A percentile compares a stretch with the other conserved stretches of the same genome.
phyloP scores from a whole-genome alignment of 1,140 invertebrate species.

The Drosophila pseudoananassae region DNA sequence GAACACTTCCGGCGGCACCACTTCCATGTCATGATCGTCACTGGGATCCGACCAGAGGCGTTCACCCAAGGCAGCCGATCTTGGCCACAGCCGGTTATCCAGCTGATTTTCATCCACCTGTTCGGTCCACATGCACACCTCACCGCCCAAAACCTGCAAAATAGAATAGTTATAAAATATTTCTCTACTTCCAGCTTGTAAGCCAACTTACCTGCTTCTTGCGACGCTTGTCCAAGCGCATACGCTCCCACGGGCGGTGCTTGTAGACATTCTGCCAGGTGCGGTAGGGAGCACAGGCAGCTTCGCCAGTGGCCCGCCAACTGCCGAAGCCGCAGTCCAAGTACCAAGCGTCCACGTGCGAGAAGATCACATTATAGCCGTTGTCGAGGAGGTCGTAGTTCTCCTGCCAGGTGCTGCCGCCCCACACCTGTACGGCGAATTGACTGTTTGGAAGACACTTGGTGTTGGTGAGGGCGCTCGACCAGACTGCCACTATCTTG shows the following conservation, averaged over 20 bases:
- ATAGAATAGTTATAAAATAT: not conserved
- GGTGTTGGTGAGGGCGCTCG: conserved; percentile 90
- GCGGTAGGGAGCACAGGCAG: conserved; percentile 91
- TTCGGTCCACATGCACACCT: conserved; percentile 89
- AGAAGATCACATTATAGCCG: conserved; percentile 91
- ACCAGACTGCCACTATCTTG: conserved; percentile 90
- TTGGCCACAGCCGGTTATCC: conserved; percentile 89
- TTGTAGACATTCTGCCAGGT: conserved; percentile 93
- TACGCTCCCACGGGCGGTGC: conserved; percentile 89
- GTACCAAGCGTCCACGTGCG: conserved; percentile 94
- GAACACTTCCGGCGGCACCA: conserved; percentile 77
- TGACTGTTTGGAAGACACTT: conserved; percentile 88
- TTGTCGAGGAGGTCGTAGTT: conserved; percentile 89
- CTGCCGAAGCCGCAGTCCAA: conserved; percentile 93
- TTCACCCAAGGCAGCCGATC: conserved; percentile 88
- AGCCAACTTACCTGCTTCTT: conserved; percentile 66
- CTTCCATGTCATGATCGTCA: conserved; percentile 77
- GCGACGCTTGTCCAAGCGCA: conserved; percentile 74
- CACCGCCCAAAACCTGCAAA: conserved; percentile 86
- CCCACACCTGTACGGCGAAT: conserved; percentile 90
- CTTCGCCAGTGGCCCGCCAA: conserved; percentile 88
- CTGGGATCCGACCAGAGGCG: conserved; percentile 84
- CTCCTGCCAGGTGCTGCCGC: conserved; percentile 90
- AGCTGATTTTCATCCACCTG: conserved; percentile 87
- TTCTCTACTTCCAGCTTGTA: not conserved